A percentile compares a stretch with the other conserved stretches of the same genome.
Conservation (phyloP, 2,888 invertebrate species). For the Entomobrya multifasciata region DNA sequence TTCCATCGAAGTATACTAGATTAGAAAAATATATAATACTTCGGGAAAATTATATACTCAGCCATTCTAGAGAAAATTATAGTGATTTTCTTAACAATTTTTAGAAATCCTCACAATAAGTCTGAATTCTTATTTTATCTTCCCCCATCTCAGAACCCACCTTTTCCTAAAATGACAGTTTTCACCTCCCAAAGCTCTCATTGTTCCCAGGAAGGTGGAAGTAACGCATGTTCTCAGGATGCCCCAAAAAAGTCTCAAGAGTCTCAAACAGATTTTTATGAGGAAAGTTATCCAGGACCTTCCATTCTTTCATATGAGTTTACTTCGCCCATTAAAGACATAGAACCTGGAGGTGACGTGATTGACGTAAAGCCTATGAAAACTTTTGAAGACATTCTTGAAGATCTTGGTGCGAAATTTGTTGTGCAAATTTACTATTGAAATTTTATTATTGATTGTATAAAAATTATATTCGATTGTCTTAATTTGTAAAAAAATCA, state of each 20-base stretch:
- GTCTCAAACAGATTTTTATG: background rate
- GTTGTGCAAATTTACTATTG: background rate
- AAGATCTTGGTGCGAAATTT: background rate
- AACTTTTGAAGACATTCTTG: slow-evolving; percentile 4
- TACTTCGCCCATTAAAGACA: background rate
- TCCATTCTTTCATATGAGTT: background rate
- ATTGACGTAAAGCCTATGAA: background rate
- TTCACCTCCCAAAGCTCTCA: background rate
- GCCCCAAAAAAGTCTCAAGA: background rate
- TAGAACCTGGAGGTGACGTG: slow-evolving; percentile 14
- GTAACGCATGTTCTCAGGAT: background rate
- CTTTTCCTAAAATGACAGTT: background rate
- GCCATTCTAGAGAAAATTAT: too few relatives aligned
- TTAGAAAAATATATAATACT: too few relatives aligned
- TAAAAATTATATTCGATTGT: background rate
- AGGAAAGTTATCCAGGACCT: background rate
- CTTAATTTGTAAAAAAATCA: background rate
- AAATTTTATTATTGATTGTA: background rate
- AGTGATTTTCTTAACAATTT: too few relatives aligned
- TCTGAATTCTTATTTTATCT: too few relatives aligned
- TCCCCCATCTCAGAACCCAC: too few relatives aligned
- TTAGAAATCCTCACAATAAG: too few relatives aligned
- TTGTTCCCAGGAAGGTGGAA: background rate
- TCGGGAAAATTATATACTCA: too few relatives aligned
- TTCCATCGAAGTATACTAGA: too few relatives aligned